Evolutionary conservation across 2,113 vertebrate genomes (phyloP).

Genomic region (Falcunculus frontatus): DNA sequence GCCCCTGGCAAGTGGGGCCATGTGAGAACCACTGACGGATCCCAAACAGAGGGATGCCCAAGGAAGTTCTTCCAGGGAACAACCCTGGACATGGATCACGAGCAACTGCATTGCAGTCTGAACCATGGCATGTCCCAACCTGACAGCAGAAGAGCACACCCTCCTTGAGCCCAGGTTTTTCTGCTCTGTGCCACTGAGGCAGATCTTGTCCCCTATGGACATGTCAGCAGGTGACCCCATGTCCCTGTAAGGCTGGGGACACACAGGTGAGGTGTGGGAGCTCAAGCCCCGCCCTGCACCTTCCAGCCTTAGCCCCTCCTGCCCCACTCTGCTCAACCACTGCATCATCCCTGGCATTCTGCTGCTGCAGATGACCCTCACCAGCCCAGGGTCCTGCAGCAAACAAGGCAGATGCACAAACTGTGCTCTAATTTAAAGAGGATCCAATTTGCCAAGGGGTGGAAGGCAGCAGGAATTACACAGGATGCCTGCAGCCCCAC

Average conservation of each 20-base stretch:
- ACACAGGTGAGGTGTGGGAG: background rate
- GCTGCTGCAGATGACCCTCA: background rate
- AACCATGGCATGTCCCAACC: background rate
- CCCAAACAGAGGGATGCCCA: background rate
- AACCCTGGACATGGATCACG: background rate
- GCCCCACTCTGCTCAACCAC: background rate
- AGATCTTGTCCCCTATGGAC: background rate
- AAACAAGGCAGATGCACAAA: background rate
- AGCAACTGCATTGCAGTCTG: background rate
- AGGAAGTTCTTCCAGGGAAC: background rate
- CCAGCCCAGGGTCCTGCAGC: background rate
- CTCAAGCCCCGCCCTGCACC: background rate
- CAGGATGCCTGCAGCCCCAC: rapidly evolving
- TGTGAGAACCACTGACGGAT: background rate
- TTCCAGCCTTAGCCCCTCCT: background rate
- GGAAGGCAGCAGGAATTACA: background rate
- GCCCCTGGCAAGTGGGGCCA: background rate
- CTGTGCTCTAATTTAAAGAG: background rate
- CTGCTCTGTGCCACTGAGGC: background rate
- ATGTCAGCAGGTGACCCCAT: background rate
- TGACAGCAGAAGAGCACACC: background rate
- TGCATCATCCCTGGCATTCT: background rate
- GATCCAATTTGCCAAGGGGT: background rate
- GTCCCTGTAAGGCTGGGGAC: background rate
- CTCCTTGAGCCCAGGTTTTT: background rate